Base-by-base conservation (phyloP, 2,888 invertebrate species). In the Cryptocheilus praepositus region DNA sequence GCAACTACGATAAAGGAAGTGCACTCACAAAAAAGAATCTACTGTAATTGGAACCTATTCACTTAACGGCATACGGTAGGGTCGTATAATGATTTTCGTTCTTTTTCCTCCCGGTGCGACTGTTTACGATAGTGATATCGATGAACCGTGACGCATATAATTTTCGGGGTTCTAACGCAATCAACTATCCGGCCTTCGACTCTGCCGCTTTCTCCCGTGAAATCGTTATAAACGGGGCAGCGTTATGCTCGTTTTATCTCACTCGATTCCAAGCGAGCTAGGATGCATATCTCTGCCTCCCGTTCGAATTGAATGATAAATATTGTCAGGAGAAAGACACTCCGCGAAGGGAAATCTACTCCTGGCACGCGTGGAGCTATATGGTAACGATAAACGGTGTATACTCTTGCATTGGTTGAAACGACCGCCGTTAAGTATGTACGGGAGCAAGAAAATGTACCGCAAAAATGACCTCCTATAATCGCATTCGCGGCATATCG, bases 211-310 rank as follows among this genome's bases (percentile, higher is more conserved):
- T 71, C 74, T 71, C 74, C 56, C 51, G 22, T 51, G 49, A 53
- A 51, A 61, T 61, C 68, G 36, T 36, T 61, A 64, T 62, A 71
- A 71, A 71, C 62, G 77, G 70, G 65, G 64, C 46, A 64, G 64
- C 19, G 45, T 68, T 61, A 61, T 58, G 63, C 61, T 53, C 57
- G 65, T 68, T 57, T 59, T 49, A 61, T 58, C 61, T 74, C 18
- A 16, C 43, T 8, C 28, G 58, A n/a, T 28, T 44, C 18, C 51
- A 58, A 43, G 36, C 59, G 61, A 54, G 15, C 51, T 36, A 7
- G 36, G 36, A 36, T 36, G 36, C 13, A 11, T 4, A 36, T 36
- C 2, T 53, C 16, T 53, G 2, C 13, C 15, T 53, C 16, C 0
- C 8, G 4, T 15, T n/a, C n/a, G 25, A 25, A 25, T 25, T 25